These are phyloP conservation scores for Corydoras sp. DNA, from an alignment of 2,113 vertebrate species.

Conservation along the genomic window DNA sequence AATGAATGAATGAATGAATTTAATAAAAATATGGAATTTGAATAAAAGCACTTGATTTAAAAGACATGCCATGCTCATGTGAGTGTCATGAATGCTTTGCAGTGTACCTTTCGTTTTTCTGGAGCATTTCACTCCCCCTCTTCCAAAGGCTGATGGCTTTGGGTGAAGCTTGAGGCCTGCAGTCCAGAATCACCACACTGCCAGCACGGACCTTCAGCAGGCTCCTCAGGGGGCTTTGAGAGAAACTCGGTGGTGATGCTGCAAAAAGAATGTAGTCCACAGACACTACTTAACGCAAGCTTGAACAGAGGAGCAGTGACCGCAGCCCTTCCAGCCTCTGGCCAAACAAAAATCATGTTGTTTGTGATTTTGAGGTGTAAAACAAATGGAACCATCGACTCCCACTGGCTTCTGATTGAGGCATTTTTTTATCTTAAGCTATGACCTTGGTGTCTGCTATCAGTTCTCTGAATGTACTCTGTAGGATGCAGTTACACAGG, in stretches of 20 bases:
- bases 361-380: conserved; percentile 15
- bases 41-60: too few species aligned
- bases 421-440: conserved; percentile 17
- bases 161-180: conserved; percentile 85
- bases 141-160: conserved; percentile 82
- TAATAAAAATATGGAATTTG: too few species aligned
- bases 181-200: conserved; percentile 82
- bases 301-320: conserved; percentile 29
- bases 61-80: too few species aligned
- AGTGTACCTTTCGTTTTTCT: conserved; percentile 78
- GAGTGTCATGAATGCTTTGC: conserved; percentile 37
- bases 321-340: conserved; percentile 12
- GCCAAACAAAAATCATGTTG: conserved; percentile 11
- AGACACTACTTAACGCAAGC: conserved; percentile 19
- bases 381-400: conserved; percentile 15
- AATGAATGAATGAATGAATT: too few species aligned
- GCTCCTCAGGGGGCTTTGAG: conserved; percentile 74
- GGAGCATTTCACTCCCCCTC: conserved; percentile 77
- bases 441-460: conserved; percentile 28
- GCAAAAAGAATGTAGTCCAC: conserved; percentile 23
- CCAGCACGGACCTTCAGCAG: conserved; percentile 82
- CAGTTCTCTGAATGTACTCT: conserved; percentile 17
- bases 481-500: conserved; percentile 22
- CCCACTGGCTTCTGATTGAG: conserved; percentile 2
- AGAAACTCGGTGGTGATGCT: conserved; percentile 90